Evolutionary conservation across 2,797 vertebrate species (phyloP), one percentile per base, ranked within the genome.

Genomic region (Crenichthys baileyi): DNA sequence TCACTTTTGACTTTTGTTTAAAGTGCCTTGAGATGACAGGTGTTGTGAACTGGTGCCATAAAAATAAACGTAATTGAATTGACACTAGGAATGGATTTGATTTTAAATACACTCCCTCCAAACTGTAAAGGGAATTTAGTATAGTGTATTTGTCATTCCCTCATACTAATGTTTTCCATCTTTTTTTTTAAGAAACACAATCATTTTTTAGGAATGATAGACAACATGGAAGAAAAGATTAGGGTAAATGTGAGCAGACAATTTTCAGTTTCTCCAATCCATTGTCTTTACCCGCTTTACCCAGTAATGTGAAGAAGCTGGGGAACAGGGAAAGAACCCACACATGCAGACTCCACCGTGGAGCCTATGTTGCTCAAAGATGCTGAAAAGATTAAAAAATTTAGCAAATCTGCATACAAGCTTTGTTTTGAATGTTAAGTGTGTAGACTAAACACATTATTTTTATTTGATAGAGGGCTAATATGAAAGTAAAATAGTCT

Each of bases 101-200:
- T 48, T 58, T 58, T n/a, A 36, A 48, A 20, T 55, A 56, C 58
- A 58, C 31, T 18, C 55, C 39, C 56, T 12, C 39, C 15, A 74
- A 60, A 74, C 41, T 74, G 73, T 61, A 36, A 61, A 31, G 22
- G 26, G 26, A 61, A 74, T 41, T 61, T 7, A 46, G 44, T 41
- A 67, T 20, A 0, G 7, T 7, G 60, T 18, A 63, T 18, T 67
- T 24, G 20, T 67, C 36, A 44, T 67, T 67, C 36, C 36, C 9
- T 44, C 11, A 2, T 67, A 39, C 39, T 7, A 67, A 24, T 39
- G 63, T 65, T 36, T 65, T 3, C 22, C 60, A 16, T 61, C 0
- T 15, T 61, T 18, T 31, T 31, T 0, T 63, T 31, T 31, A 65
- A 39, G 20, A 39, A 44, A 44, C 36, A 12, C 63, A 63, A n/a